Conservation (phyloP, 2,888 invertebrate species). For the Pedicia rivosa region DNA sequence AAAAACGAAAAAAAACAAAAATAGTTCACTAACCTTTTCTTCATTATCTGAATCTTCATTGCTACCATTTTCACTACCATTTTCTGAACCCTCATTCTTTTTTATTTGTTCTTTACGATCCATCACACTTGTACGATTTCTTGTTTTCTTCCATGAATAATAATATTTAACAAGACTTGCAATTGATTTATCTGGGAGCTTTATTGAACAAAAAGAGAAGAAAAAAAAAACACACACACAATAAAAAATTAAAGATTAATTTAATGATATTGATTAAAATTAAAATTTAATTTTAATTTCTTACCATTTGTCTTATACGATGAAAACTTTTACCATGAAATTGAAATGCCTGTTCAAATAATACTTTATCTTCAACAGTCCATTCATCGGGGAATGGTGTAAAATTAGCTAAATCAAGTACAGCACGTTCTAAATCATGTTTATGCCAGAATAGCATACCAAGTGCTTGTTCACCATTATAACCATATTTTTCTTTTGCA, state of each 20-base stretch:
- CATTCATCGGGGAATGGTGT: conserved; percentile 97
- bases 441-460: conserved; percentile 98
- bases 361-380: conserved; percentile 94
- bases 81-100: conserved; percentile 48
- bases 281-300: not conserved
- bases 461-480: conserved; percentile 92
- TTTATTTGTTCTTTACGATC: conserved; percentile 56
- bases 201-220: conserved; percentile 16
- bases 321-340: conserved; percentile 98
- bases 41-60: conserved; percentile 79
- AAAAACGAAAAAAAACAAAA: conserved; percentile 3
- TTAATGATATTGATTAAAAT: not conserved
- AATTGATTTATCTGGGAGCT: conserved; percentile 95
- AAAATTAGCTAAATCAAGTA: conserved; percentile 88
- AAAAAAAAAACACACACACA: not conserved
- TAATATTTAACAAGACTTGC: conserved; percentile 93
- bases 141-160: conserved; percentile 96
- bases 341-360: conserved; percentile 96
- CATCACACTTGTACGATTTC: conserved; percentile 85
- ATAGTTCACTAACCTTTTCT: conserved; percentile 61
- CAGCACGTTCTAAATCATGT: conserved; percentile 84
- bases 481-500: conserved; percentile 94
- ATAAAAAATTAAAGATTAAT: not conserved
- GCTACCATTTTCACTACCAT: conserved; percentile 67
- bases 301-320: conserved; percentile 92